phyloP scores from a whole-genome alignment of 2,888 invertebrate genomes.

The Vesta saturnalis region DNA sequence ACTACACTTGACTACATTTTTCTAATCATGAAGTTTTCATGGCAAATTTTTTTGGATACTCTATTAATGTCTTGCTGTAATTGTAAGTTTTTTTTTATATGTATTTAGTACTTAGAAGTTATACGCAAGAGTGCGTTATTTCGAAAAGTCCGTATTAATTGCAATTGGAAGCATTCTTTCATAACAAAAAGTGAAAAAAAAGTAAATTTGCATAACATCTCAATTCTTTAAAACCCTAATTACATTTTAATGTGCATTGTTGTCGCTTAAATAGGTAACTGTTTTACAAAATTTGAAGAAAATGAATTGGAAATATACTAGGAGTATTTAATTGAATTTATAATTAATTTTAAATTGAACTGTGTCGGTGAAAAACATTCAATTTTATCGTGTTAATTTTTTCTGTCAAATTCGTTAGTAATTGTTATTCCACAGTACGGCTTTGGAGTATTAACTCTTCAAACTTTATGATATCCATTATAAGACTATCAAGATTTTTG shows the following conservation, averaged over 20 bases:
- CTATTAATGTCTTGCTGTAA: slow-evolving; percentile 24
- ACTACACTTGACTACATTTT: slow-evolving; percentile 7
- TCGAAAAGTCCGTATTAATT: too few relatives aligned
- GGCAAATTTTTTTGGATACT: slow-evolving; percentile 24
- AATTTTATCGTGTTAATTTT: not conserved
- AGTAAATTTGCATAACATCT: too few relatives aligned
- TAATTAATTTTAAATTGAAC: not conserved
- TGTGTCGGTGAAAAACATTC: not conserved
- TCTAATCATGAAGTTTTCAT: slow-evolving; percentile 21
- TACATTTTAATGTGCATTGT: too few relatives aligned
- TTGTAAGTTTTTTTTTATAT: slow-evolving; percentile 20
- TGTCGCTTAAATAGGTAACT: not conserved
- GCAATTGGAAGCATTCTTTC: too few relatives aligned
- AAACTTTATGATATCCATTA: not conserved
- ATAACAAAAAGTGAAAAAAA: too few relatives aligned
- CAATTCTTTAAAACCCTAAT: too few relatives aligned
- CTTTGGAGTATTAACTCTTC: not conserved
- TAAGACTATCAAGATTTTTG: too few relatives aligned
- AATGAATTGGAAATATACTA: not conserved
- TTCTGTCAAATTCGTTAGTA: not conserved
- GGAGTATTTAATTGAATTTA: not conserved
- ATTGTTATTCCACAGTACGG: not conserved
- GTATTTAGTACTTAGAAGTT: too few relatives aligned
- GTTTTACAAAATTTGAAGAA: not conserved
- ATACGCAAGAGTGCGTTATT: too few relatives aligned